A percentile compares a stretch with the other conserved stretches of the same genome.
Evolutionary conservation across 2,797 vertebrate species (phyloP).

Genomic region (Lepus oiostolus): DNA sequence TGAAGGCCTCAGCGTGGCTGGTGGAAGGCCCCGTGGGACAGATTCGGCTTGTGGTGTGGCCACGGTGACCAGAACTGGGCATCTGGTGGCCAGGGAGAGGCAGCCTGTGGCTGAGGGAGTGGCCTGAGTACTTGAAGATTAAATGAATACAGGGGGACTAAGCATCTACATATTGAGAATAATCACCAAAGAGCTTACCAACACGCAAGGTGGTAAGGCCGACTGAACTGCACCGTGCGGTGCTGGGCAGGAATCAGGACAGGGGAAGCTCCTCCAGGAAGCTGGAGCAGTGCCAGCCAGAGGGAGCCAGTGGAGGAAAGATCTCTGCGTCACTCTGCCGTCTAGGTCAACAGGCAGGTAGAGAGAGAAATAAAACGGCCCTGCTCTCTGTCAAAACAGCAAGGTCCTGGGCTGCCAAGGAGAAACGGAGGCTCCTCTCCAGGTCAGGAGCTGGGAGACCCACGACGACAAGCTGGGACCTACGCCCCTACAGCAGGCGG

Average conservation of each 20-base stretch:
- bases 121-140: rapidly evolving
- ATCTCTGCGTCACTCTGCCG: too few species aligned
- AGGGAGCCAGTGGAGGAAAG: too few species aligned
- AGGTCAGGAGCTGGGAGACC: too few species aligned
- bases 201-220: not conserved
- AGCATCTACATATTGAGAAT: not conserved
- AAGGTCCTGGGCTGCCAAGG: too few species aligned
- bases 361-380: too few species aligned
- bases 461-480: too few species aligned
- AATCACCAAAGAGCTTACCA: not conserved
- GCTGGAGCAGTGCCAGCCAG: too few species aligned
- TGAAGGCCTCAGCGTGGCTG: not conserved
- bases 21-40: not conserved
- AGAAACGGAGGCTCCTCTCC: too few species aligned
- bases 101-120: not conserved
- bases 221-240: not conserved
- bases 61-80: not conserved
- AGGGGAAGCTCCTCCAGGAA: too few species aligned
- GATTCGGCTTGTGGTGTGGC: not conserved
- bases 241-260: not conserved
- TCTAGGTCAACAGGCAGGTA: too few species aligned
- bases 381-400: too few species aligned
- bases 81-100: not conserved
- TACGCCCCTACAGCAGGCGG: too few species aligned
- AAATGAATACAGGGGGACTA: not conserved